These are phyloP conservation scores for Drosophila mimetica DNA, from an alignment of 2,888 invertebrate species.

Conservation along the genomic window DNA sequence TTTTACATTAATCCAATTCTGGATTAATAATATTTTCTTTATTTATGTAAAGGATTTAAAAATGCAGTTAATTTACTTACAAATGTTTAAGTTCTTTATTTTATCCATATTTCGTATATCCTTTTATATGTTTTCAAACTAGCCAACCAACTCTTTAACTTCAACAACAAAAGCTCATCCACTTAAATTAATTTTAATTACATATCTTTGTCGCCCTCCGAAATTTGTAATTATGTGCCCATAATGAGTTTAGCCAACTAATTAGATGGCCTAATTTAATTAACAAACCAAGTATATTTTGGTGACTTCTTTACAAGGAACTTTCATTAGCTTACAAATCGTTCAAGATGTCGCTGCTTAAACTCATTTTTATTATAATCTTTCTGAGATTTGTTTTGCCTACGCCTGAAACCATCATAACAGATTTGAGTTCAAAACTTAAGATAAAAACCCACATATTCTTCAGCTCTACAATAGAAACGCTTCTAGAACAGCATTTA, in stretches of 20 bases:
- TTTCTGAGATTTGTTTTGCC: not conserved
- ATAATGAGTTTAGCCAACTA: constrained; percentile 6
- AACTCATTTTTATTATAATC: not conserved
- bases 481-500: not conserved
- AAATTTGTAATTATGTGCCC: not conserved
- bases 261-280: constrained; percentile 11
- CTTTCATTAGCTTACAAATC: constrained; percentile 10
- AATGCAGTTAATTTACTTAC: too few species aligned
- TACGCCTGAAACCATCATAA: not conserved
- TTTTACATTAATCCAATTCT: too few species aligned
- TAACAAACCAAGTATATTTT: not conserved
- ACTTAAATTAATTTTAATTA: constrained; percentile 1
- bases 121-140: not conserved
- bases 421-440: constrained; percentile 5
- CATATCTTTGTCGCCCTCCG: not conserved
- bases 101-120: not conserved
- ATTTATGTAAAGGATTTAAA: too few species aligned
- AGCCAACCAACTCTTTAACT: not conserved
- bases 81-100: not conserved
- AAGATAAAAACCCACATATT: constrained; percentile 15
- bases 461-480: not conserved
- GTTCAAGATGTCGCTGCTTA: constrained; percentile 16
- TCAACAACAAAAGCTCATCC: not conserved
- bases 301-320: not conserved
- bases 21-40: too few species aligned